A percentile compares a stretch with the other conserved stretches of the same genome.
Evolutionary conservation across 2,888 invertebrate genomes (phyloP).

Genomic region (Drosophila rellima): DNA sequence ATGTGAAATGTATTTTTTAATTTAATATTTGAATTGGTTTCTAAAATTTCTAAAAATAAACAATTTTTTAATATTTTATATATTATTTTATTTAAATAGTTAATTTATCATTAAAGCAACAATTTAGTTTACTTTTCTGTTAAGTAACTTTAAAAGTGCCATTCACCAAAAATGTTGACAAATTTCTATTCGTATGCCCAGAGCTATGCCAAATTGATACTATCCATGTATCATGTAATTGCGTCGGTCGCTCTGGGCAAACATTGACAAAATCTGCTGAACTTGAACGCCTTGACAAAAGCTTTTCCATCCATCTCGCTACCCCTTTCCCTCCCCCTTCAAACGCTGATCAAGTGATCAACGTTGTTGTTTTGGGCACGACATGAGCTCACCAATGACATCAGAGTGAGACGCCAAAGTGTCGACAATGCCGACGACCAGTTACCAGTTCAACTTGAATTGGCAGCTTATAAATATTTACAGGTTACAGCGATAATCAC

Average conservation of each 20-base stretch:
- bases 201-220: constrained; percentile 5
- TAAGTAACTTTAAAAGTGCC: no score
- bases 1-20: no score
- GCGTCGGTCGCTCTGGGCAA: constrained; percentile 43
- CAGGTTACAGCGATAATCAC: constrained; percentile 47
- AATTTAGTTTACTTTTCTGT: no score
- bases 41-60: no score
- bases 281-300: constrained; percentile 68
- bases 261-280: constrained; percentile 34
- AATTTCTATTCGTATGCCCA: not conserved
- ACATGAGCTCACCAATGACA: constrained; percentile 73
- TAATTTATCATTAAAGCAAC: no score
- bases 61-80: no score
- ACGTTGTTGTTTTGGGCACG: constrained; percentile 45
- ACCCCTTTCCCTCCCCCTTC: no score
- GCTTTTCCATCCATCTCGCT: constrained; percentile 29
- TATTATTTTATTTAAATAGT: no score
- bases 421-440: constrained; percentile 21
- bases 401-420: constrained; percentile 42
- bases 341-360: constrained; percentile 21
- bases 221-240: constrained; percentile 50
- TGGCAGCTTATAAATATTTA: constrained; percentile 76
- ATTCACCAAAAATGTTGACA: no score
- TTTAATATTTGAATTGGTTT: no score
- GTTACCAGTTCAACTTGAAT: constrained; percentile 76